These are phyloP conservation scores for Ceyx margarethae DNA, from an alignment of 2,113 vertebrate genomes.

Conservation along the genomic window DNA sequence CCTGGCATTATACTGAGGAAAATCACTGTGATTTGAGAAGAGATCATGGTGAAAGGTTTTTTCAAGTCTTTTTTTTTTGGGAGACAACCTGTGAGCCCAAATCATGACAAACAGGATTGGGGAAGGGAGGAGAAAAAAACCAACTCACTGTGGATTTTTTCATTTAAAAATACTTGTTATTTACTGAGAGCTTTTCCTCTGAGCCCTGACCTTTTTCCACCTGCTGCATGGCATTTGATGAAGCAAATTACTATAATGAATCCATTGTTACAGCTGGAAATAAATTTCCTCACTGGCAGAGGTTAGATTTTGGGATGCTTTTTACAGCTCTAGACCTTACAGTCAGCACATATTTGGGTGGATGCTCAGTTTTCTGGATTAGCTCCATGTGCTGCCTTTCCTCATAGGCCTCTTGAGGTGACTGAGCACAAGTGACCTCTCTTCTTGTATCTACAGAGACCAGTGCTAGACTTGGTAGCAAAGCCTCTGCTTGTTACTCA, in stretches of 20 bases:
- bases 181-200: constrained; percentile 23
- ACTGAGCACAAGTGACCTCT: background rate
- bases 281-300: background rate
- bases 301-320: background rate
- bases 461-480: background rate
- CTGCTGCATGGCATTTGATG: constrained; percentile 25
- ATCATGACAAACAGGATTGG: background rate
- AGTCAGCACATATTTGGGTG: background rate
- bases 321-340: background rate
- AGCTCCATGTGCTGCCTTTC: background rate
- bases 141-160: background rate
- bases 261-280: constrained; percentile 23
- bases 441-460: background rate
- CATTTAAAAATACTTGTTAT: constrained; percentile 2
- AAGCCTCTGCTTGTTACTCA: background rate
- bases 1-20: background rate
- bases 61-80: background rate
- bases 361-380: background rate
- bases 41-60: background rate
- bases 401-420: background rate
- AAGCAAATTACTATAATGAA: constrained; percentile 27
- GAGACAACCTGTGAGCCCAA: background rate
- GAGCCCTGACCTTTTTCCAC: constrained; percentile 36
- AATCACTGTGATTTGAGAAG: background rate
- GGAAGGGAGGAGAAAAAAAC: background rate